Evolutionary conservation across 2,113 vertebrate species (phyloP), one percentile per base, ranked within the genome.

Genomic region (Percopsis transmontana): DNA sequence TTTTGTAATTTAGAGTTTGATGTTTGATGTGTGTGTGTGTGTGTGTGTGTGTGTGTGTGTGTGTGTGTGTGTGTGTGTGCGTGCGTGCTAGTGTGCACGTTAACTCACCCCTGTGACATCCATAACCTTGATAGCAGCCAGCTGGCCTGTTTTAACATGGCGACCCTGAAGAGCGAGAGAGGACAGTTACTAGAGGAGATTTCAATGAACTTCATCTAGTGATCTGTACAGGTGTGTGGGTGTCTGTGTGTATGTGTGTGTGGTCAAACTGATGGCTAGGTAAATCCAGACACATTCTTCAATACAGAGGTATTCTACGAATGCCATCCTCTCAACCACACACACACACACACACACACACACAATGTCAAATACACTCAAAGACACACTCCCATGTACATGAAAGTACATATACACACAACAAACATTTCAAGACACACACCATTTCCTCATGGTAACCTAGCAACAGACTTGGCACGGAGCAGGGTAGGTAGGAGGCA

Each of bases 121-220:
- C 91, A 92, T 91, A 88, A 90, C 88, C 88, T 92, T 92, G 87
- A 92, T 92, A 66, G 91, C 91, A 55, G 90, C 90, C 60, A 92
- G 82, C 79, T 91, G 90, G 54, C 91, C 91, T 0, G 91, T 90
- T 79, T 90, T 91, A 64, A 92, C 89, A 89, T 92, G 90, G 76
- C 91, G 87, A 63, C 91, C 91, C 91, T 92, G 82, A 41, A 62
- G 55, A 14, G 64, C 33, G 44, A 64, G 21, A 42, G 21, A 42
- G 67, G 3, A 20, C 40, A 73, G 40, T n/a, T n/a, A n/a, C n/a
- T n/a, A 61, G 38, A 72, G 15, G 27, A 33, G 5, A 33, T 33
- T 33, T 33, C 5, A 4, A 33, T 33, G 5, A 33, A 33, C 27
- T 33, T 33, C 27, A 6, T 33, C 27, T 33, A 33, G 27, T 33